A percentile compares a stretch with the other conserved stretches of the same genome.
These are phyloP conservation scores for Aphelenchoides besseyi DNA, from an alignment of 1,140 invertebrate genomes.

Conservation along the genomic window DNA sequence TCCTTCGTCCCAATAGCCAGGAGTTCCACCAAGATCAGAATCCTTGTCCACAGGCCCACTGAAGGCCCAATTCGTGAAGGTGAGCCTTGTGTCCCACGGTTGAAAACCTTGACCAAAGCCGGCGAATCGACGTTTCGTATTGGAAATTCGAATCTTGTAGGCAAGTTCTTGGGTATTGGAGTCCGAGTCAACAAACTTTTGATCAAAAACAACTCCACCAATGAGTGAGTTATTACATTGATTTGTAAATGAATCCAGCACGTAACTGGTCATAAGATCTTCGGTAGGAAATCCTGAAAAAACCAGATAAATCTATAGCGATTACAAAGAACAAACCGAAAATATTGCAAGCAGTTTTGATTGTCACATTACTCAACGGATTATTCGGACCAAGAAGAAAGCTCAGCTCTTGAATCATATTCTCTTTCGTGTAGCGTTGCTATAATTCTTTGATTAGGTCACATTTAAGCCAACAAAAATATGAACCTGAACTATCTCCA, in stretches of 20 bases:
- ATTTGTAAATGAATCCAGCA: slow-evolving; percentile 23
- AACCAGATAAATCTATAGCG: too few relatives aligned
- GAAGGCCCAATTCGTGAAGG: slow-evolving; percentile 27
- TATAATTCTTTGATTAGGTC: slow-evolving; percentile 16
- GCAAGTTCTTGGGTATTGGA: slow-evolving; percentile 10
- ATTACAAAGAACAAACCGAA: too few relatives aligned
- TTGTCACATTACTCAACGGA: slow-evolving; percentile 21
- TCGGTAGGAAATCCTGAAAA: slow-evolving; percentile 30
- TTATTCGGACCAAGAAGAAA: not conserved
- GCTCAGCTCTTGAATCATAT: slow-evolving; percentile 11
- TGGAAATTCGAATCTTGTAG: slow-evolving; percentile 42
- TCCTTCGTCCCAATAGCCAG: slow-evolving; percentile 54
- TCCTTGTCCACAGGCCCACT: slow-evolving; percentile 34
- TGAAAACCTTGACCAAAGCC: slow-evolving; percentile 15
- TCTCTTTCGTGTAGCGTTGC: slow-evolving; percentile 21
- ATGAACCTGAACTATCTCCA: slow-evolving; percentile 42
- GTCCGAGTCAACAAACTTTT: slow-evolving; percentile 25
- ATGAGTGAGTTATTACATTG: slow-evolving; percentile 45
- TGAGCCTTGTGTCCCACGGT: slow-evolving; percentile 41
- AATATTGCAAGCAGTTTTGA: slow-evolving; percentile 18
- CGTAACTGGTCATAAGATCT: slow-evolving; percentile 21
- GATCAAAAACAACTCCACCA: slow-evolving; percentile 44
- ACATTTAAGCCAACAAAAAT: not conserved
- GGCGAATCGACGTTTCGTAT: slow-evolving; percentile 41
- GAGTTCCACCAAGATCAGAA: slow-evolving; percentile 23